Evolutionary conservation across 1,140 invertebrate species (phyloP), one percentile per base, ranked within the genome.

Genomic region (Littorina saxatilis): DNA sequence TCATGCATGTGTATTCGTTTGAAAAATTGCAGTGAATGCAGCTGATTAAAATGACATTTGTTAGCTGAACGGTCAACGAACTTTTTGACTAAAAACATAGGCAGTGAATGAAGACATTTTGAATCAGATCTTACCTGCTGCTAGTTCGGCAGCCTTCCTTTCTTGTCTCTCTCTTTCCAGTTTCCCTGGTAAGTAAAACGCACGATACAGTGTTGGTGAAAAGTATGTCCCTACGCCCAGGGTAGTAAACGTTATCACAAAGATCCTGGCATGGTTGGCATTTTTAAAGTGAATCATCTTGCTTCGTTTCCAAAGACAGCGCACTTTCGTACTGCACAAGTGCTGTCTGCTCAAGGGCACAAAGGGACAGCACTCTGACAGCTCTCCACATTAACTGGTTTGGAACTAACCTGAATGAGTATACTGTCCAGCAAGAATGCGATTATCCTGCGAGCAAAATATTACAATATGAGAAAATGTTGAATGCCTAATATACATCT

Each of bases 181-280:
- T 35, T 78, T 61, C 27, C 76, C 66, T 20, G 76, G 76, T 23
- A 78, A 66, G 32, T 58, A 35, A 29, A 78, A 78, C 17, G 58
- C 58, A 13, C 76, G 52, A 29, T 78, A 78, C 32, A 78, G 58
- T 13, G 76, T 78, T 17, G 75, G 76, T 23, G 76, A 63, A 43
- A 78, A 78, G 43, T 78, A 66, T 15, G 27, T 29, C 27, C 55
- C 58, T 2, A 78, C 32, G 23, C 55, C 58, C 55, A 78, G 3
- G 27, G 55, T 66, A n/a, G 76, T 66, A 17, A 40, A 7, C 13
- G 43, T 27, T 13, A 78, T 78, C 1, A 78, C 58, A 78, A 78
- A 78, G 17, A 63, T 63, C 40, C 76, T 32, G n/a, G 76, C 37
- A n/a, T 78, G 55, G 17, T 13, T 43, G 52, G 39, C 1, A 43